These are phyloP conservation scores for Andrena praecox DNA, from an alignment of 2,888 invertebrate genomes.

Conservation along the genomic window DNA sequence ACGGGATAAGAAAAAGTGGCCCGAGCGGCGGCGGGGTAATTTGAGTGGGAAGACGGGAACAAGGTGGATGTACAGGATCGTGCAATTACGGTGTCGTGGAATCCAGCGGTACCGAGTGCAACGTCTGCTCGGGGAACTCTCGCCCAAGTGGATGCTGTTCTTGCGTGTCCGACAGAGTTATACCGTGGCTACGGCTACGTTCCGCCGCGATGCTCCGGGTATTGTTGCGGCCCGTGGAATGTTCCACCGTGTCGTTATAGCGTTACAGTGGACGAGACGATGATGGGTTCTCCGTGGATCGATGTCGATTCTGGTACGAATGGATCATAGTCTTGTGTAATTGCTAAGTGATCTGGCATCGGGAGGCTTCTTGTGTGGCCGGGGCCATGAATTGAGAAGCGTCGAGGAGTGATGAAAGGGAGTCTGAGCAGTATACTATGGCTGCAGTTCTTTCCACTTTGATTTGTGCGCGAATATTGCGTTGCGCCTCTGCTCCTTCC, in stretches of 20 bases:
- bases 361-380: not conserved
- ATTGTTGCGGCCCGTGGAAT: not conserved
- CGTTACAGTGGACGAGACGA: not conserved
- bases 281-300: not conserved
- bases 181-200: not conserved
- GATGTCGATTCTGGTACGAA: not conserved
- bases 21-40: constrained; percentile 3
- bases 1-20: constrained; percentile 4
- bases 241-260: not conserved
- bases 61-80: constrained; percentile 2
- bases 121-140: not conserved
- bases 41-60: constrained; percentile 15
- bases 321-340: not conserved
- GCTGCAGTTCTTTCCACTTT: too few species aligned
- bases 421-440: too few species aligned
- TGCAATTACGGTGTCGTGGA: constrained; percentile 26
- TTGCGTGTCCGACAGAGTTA: not conserved
- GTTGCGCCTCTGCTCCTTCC: too few species aligned
- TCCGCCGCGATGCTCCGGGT: not conserved
- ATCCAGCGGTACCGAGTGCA: constrained; percentile 1
- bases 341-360: not conserved
- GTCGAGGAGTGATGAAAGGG: too few species aligned
- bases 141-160: not conserved
- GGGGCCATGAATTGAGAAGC: too few species aligned
- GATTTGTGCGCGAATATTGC: too few species aligned